phyloP scores from a whole-genome alignment of 1,140 invertebrate species.

The Latrodectus geometricus region DNA sequence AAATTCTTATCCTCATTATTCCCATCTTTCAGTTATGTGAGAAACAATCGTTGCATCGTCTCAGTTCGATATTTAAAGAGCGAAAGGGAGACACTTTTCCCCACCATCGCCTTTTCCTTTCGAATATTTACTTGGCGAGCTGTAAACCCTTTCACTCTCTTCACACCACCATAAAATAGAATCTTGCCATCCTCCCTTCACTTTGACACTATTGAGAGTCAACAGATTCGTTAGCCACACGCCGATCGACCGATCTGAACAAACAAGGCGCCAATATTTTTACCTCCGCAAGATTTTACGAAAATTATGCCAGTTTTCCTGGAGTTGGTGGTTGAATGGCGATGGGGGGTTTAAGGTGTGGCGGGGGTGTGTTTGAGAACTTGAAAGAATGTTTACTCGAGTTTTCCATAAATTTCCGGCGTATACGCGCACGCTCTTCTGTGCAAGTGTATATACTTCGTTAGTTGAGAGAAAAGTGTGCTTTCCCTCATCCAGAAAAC shows the following conservation, averaged over 20 bases:
- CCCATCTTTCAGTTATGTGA: too few species aligned
- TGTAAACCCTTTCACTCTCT: neutral
- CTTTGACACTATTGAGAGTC: neutral
- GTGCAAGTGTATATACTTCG: conserved; percentile 10
- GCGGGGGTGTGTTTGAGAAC: neutral
- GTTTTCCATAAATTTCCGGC: conserved; percentile 41
- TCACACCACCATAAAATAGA: neutral
- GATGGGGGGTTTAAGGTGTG: neutral
- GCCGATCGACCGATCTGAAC: conserved; percentile 12
- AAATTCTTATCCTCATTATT: too few species aligned
- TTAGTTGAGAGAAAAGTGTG: conserved; percentile 12
- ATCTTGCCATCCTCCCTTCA: neutral
- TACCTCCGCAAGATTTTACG: neutral
- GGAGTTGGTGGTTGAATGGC: neutral
- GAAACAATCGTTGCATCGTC: too few species aligned
- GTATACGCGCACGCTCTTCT: neutral
- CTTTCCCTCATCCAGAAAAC: neutral
- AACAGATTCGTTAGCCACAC: conserved; percentile 34
- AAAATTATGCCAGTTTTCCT: conserved; percentile 20
- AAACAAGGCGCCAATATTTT: conserved; percentile 23
- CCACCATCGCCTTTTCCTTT: neutral
- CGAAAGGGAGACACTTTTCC: too few species aligned
- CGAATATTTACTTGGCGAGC: neutral
- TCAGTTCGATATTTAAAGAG: too few species aligned
- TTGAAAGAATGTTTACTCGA: conserved; percentile 40